Evolutionary conservation across 2,113 vertebrate species (phyloP).

Genomic region (Tichodroma muraria): DNA sequence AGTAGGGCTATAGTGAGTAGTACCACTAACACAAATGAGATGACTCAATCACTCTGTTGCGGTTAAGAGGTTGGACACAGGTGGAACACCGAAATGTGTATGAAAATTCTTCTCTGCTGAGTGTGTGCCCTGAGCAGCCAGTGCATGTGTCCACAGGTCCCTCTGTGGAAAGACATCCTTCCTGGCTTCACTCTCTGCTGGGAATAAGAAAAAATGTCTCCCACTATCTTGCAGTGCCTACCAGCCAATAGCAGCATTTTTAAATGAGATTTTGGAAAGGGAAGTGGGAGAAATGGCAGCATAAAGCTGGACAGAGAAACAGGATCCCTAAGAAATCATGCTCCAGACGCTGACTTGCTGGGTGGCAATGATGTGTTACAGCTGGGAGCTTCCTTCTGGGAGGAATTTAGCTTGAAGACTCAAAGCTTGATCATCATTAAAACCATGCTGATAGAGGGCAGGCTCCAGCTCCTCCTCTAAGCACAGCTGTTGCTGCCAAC

Average conservation of each 20-base stretch:
- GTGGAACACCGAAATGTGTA: not conserved
- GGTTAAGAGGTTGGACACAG: not conserved
- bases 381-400: not conserved
- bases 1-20: not conserved
- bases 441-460: not conserved
- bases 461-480: not conserved
- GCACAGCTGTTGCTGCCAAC: not conserved
- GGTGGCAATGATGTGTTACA: not conserved
- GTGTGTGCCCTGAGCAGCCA: not conserved
- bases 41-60: not conserved
- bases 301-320: not conserved
- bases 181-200: not conserved
- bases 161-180: not conserved
- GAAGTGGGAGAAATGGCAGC: not conserved
- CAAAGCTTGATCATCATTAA: not conserved
- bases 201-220: not conserved
- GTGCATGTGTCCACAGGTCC: conserved; percentile 5
- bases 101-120: conserved; percentile 37
- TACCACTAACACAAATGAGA: not conserved
- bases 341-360: not conserved
- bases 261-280: not conserved
- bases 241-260: not conserved
- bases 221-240: not conserved
- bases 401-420: not conserved
- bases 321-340: not conserved